Conservation (phyloP, 2,113 vertebrate genomes). For the Hemichromis elongatus region DNA sequence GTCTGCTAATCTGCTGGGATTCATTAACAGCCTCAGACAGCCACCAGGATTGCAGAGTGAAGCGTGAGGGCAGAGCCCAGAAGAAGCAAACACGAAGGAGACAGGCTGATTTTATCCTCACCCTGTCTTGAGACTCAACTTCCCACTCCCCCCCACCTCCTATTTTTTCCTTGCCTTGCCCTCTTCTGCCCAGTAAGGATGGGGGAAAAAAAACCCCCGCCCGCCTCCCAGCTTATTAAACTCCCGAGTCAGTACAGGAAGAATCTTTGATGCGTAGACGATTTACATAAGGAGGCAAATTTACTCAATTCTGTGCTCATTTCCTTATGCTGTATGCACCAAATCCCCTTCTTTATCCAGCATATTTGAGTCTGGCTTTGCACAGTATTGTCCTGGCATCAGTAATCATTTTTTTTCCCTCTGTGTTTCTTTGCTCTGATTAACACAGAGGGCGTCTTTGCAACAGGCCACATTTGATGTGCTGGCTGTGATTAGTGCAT, state of each 20-base stretch:
- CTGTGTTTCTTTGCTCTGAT: conserved; percentile 29
- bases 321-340: conserved; percentile 15
- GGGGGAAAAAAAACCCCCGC: background rate
- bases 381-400: conserved; percentile 7
- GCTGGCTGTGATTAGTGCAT: conserved; percentile 48
- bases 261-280: conserved; percentile 26
- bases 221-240: conserved; percentile 29
- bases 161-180: background rate
- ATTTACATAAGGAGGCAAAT: conserved; percentile 28
- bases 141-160: background rate
- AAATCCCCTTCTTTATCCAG: conserved; percentile 26
- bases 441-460: conserved; percentile 37
- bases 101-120: conserved; percentile 14
- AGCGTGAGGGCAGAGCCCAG: background rate
- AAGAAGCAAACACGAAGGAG: background rate
- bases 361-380: conserved; percentile 7
- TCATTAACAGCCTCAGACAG: conserved; percentile 27
- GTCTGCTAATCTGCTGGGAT: conserved; percentile 27
- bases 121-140: conserved; percentile 5
- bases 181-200: background rate
- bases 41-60: background rate
- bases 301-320: conserved; percentile 35
- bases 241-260: conserved; percentile 17
- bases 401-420: background rate
- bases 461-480: conserved; percentile 41